Base-by-base conservation (phyloP, 2,797 vertebrate genomes). In the Sphenopsis melanotis region DNA sequence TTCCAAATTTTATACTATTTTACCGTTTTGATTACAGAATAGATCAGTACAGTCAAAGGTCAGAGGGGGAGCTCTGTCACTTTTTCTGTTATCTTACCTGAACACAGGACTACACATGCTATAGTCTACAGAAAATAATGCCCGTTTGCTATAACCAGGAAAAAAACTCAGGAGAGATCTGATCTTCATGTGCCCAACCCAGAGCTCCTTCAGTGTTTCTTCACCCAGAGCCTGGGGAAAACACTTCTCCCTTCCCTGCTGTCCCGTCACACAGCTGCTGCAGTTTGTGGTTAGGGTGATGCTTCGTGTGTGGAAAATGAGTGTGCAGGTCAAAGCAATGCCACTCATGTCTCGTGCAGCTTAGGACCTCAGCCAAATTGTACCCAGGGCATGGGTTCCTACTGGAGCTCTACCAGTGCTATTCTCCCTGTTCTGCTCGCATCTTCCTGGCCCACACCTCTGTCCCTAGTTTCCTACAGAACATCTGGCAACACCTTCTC, bases 131-230 rank as follows among this genome's bases (percentile, higher is more conserved):
- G 70, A 90, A 76, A n/a, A 12, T 5, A 36, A 60, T 8, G 8
- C 15, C n/a, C 30, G 2, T 44, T 77, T 39, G 13, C 30, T 64
- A 20, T 9, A 78, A 63, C 4, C 18, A 66, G 39, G 64, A 52
- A 81, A 83, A 56, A 1, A 9, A 0, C 0, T 0, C 9, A 17
- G 20, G 17, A 56, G 32, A 23, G 23, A 34, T n/a, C 34, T 68
- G 41, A 52, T 32, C 29, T 20, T 89, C 26, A 15, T 22, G 22
- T 52, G 27, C 21, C 57, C 15, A 55, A 10, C 1, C 1, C 8
- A 42, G 9, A 69, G 14, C 22, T 59, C 47, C n/a, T 42, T 66
- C 79, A 41, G 42, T 34, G 36, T n/a, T 76, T 63, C 36, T 44
- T 85, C 68, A 89, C 26, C 15, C 47, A 63, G 44, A 60, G 9